Evolutionary conservation across 2,113 vertebrate species (phyloP).

Genomic region (Brachyhypopomus occidentalis): DNA sequence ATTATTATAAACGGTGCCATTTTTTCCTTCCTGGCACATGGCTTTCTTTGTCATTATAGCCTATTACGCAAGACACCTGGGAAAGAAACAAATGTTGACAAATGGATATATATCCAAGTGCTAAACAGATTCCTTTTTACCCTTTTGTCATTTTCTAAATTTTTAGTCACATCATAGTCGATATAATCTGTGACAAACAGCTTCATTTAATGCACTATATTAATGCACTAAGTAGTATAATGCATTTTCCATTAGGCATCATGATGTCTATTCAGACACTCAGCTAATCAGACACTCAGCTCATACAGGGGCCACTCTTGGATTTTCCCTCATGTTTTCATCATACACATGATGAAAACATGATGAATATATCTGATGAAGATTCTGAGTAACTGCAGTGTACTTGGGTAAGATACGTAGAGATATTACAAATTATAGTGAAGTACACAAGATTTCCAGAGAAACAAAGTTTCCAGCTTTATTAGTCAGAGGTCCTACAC

Average conservation of each 20-base stretch:
- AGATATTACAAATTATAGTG: no score
- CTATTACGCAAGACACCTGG: background rate
- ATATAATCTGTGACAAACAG: background rate
- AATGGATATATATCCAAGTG: background rate
- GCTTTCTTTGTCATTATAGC: background rate
- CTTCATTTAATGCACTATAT: background rate
- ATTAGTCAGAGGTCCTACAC: no score
- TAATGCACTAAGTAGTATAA: background rate
- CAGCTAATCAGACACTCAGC: background rate
- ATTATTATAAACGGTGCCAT: slow-evolving; percentile 30
- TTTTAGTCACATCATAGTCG: slow-evolving; percentile 1
- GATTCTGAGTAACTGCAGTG: no score
- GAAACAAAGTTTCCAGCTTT: no score
- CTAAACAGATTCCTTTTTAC: background rate
- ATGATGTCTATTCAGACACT: background rate
- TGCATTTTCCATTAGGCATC: background rate
- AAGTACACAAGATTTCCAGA: no score
- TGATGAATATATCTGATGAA: no score
- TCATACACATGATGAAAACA: no score
- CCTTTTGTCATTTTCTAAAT: background rate
- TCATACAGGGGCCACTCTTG: background rate
- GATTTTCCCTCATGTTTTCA: no score
- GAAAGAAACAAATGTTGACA: background rate
- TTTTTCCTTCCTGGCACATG: slow-evolving; percentile 4
- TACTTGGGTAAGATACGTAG: no score